A percentile compares a stretch with the other conserved stretches of the same genome.
These are phyloP conservation scores for Drosophila ananassae DNA, from an alignment of 1,140 invertebrate genomes.

Conservation along the genomic window DNA sequence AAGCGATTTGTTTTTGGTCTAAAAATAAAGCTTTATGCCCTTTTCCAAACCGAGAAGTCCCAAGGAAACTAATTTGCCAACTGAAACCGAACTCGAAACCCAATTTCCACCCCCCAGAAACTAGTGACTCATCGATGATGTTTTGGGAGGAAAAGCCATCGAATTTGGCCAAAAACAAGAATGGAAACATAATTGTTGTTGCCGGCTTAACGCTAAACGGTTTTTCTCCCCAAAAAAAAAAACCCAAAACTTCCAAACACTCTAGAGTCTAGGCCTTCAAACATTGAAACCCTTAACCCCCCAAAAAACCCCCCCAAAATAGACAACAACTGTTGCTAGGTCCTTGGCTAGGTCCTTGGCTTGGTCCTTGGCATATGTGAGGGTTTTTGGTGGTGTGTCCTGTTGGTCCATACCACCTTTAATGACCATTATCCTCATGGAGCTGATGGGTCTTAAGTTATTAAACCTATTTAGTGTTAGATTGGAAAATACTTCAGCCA, in stretches of 20 bases:
- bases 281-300: neutral
- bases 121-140: conserved; percentile 45
- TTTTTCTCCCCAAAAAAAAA: conserved; percentile 22
- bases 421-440: conserved; percentile 64
- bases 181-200: conserved; percentile 47
- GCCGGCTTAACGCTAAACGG: conserved; percentile 58
- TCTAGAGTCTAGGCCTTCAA: too few relatives aligned
- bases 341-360: conserved; percentile 21
- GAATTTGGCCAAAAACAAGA: neutral
- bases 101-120: conserved; percentile 14
- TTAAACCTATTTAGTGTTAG: conserved; percentile 37
- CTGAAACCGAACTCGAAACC: conserved; percentile 27
- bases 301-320: conserved; percentile 5
- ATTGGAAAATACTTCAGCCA: conserved; percentile 43
- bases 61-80: conserved; percentile 44
- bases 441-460: conserved; percentile 55
- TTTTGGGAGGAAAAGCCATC: neutral
- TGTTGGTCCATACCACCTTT: conserved; percentile 32
- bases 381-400: too few relatives aligned
- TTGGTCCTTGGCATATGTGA: neutral
- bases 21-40: conserved; percentile 31
- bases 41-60: too few relatives aligned
- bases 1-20: conserved; percentile 3
- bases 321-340: conserved; percentile 60
- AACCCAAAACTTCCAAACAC: too few relatives aligned